Conservation (phyloP, 2,888 invertebrate genomes). For the Ochlodes sylvanus region DNA sequence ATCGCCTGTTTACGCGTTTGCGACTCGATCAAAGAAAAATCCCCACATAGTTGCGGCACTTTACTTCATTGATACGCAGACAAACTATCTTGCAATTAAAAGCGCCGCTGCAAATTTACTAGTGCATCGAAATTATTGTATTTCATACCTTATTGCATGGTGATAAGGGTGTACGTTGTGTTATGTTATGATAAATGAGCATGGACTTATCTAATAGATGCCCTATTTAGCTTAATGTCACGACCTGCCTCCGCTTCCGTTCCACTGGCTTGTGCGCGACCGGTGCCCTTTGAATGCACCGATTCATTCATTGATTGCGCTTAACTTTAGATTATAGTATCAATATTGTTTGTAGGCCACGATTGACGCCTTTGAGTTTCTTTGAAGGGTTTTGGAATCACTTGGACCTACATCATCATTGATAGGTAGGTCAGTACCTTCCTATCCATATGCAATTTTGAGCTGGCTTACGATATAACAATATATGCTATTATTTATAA, state of each 20-base stretch:
- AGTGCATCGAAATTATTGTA: neutral
- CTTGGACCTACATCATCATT: too few species aligned
- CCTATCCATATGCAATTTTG: too few species aligned
- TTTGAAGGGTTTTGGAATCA: too few species aligned
- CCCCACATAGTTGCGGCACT: slow-evolving; percentile 21
- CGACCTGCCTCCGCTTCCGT: slow-evolving; percentile 63
- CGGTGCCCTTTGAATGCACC: slow-evolving; percentile 50
- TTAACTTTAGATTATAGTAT: slow-evolving; percentile 27
- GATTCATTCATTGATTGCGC: slow-evolving; percentile 52
- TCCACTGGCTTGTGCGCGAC: slow-evolving; percentile 64
- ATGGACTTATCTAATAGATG: slow-evolving; percentile 42
- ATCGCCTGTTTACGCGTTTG: slow-evolving; percentile 15
- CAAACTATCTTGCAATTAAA: slow-evolving; percentile 23
- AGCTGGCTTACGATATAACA: too few species aligned
- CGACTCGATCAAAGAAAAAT: slow-evolving; percentile 27
- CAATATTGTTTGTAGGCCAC: neutral
- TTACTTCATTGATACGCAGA: slow-evolving; percentile 30
- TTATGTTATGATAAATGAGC: neutral
- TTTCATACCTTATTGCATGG: slow-evolving; percentile 12
- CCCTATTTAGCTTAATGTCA: slow-evolving; percentile 50
- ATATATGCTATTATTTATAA: too few species aligned
- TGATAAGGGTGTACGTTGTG: slow-evolving; percentile 6
- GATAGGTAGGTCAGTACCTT: too few species aligned
- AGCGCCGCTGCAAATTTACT: slow-evolving; percentile 20
- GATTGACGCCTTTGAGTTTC: neutral